These are phyloP conservation scores for Palythoa grandiflora DNA, from an alignment of 92 coral and sea anemone species.

Conservation along the genomic window DNA sequence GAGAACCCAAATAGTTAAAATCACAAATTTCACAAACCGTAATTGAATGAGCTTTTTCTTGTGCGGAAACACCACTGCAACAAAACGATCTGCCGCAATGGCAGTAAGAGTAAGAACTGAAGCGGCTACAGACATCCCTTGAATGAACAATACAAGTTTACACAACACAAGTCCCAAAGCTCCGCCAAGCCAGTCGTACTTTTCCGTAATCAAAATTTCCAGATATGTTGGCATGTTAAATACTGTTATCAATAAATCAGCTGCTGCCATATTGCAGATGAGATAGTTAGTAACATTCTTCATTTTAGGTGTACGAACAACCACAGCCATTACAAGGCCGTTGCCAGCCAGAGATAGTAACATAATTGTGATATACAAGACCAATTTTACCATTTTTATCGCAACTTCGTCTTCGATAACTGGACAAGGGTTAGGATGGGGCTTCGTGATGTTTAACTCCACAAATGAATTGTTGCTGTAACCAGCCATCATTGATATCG, in stretches of 20 bases:
- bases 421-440: background rate
- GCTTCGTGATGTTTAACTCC: background rate
- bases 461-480: slow-evolving; percentile 24
- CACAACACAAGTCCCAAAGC: slow-evolving; percentile 70
- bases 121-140: slow-evolving; percentile 78
- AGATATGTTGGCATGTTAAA: slow-evolving; percentile 83
- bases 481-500: background rate
- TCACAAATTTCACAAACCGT: slow-evolving; percentile 60
- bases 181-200: slow-evolving; percentile 79
- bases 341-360: slow-evolving; percentile 71
- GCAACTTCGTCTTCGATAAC: slow-evolving; percentile 40
- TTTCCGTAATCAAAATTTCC: slow-evolving; percentile 73
- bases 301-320: slow-evolving; percentile 66
- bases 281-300: slow-evolving; percentile 77
- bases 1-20: slow-evolving; percentile 68
- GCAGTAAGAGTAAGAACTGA: slow-evolving; percentile 76
- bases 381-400: slow-evolving; percentile 55
- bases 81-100: slow-evolving; percentile 72
- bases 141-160: slow-evolving; percentile 76
- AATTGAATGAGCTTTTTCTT: slow-evolving; percentile 64
- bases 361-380: slow-evolving; percentile 65
- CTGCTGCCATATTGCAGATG: slow-evolving; percentile 81
- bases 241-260: slow-evolving; percentile 77
- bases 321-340: slow-evolving; percentile 64
- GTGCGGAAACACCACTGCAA: slow-evolving; percentile 63